phyloP scores from a whole-genome alignment of 2,888 invertebrate species.

The Tenthredo mesomela region DNA sequence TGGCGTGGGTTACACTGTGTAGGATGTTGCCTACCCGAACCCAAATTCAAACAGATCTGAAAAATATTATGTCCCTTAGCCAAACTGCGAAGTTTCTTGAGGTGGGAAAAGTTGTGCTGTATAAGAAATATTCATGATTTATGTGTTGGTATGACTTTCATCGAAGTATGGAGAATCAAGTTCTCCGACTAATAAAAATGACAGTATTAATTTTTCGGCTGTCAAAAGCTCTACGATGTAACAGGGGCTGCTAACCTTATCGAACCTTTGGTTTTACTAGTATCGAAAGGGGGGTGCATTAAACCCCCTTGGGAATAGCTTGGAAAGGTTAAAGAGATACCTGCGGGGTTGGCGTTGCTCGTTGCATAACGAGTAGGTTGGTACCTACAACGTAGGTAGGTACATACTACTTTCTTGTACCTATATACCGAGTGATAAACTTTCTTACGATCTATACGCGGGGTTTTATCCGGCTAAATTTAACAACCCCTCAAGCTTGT shows the following conservation, averaged over 20 bases:
- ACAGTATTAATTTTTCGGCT: neutral
- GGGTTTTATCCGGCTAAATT: neutral
- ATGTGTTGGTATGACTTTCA: neutral
- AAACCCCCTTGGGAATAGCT: neutral
- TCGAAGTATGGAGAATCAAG: neutral
- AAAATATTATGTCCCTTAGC: neutral
- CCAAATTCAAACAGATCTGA: neutral
- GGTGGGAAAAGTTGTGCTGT: neutral
- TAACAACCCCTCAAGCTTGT: constrained; percentile 14
- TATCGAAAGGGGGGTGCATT: neutral
- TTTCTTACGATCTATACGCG: neutral
- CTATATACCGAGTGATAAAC: constrained; percentile 22
- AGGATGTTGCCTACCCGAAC: neutral
- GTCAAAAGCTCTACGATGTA: neutral
- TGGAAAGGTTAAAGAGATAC: constrained; percentile 7
- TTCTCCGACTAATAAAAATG: neutral
- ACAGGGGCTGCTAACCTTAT: neutral
- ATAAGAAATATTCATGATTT: neutral
- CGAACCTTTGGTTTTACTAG: neutral
- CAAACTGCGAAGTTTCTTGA: neutral
- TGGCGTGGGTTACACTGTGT: neutral
- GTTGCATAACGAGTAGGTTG: neutral
- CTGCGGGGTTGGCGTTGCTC: neutral
- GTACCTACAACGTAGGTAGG: neutral
- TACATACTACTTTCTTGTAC: neutral